Base-by-base conservation (phyloP, 37 sponge, comb jelly and placozoan genomes). In the Axinella damicornis region DNA sequence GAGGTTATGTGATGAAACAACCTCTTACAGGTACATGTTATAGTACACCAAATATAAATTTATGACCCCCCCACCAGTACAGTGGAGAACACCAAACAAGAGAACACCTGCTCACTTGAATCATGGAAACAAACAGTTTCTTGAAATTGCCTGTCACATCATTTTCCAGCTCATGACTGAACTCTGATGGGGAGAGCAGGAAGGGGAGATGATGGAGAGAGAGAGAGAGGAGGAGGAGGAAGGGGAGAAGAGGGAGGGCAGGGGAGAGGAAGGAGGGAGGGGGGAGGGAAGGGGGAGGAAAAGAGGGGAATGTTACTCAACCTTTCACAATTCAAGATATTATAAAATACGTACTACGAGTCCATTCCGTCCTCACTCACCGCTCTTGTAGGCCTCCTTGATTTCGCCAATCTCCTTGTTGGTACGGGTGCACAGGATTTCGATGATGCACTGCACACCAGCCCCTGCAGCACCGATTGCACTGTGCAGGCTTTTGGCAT, bases 401-500 rank as follows among this genome's bases (percentile, higher is more conserved):
- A 88, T 88, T 35, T 81, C 82, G 2, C 76, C 53, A 40, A 88
- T 88, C 74, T 84, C 85, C 74, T 84, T 57, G 62, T 84, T 85
- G 57, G 76, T 73, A 20, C 89, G 34, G 24, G 91, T 84, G 78
- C 90, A 88, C 66, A 95, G 76, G 22, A 95, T 77, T 54, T 92
- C 90, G 58, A 95, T 88, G 60, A 95, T 69, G 18, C 67, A 83
- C 52, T 46, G 69, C 73, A 89, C 96, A 73, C 92, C 87, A 36
- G 92, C 89, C 1, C 96, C 96, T 11, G 68, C 76, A 14, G 84
- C 92, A 78, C 89, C 90, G 85, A 94, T 91, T 0, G 90, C 85
- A 17, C 65, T 22, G 28, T 81, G 60, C 53, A 94, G 81, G 25
- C 70, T 64, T 35, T 73, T 87, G 16, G 91, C 88, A 5, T 71